Percentiles rank a stretch among this genome's conserved stretches.
These are phyloP conservation scores for Bombus balteatus DNA, from an alignment of 1,140 invertebrate species.

Conservation along the genomic window DNA sequence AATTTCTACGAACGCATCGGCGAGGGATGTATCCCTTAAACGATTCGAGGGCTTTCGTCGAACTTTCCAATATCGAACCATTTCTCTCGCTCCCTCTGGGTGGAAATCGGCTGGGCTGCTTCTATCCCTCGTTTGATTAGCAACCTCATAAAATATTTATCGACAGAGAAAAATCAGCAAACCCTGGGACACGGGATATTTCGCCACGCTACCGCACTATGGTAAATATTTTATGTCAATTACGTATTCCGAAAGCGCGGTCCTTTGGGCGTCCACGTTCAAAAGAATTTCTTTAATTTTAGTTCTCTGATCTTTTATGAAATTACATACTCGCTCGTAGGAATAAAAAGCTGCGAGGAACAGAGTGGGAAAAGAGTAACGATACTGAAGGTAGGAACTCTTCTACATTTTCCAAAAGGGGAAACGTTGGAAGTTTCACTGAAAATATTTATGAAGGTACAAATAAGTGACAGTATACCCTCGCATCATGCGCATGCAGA, in stretches of 20 bases:
- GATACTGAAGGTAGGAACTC: background rate
- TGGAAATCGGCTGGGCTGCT: background rate
- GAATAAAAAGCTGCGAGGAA: background rate
- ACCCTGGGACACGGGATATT: background rate
- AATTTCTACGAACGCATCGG: slow-evolving; percentile 8
- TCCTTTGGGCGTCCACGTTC: slow-evolving; percentile 33
- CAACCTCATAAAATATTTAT: slow-evolving; percentile 51
- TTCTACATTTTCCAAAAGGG: background rate
- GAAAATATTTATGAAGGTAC: background rate
- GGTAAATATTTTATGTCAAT: slow-evolving; percentile 49
- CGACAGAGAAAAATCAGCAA: slow-evolving; percentile 16
- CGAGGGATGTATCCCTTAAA: slow-evolving; percentile 5
- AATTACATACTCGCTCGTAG: background rate
- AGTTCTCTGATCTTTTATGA: slow-evolving; percentile 20
- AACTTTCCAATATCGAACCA: background rate
- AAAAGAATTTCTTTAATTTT: slow-evolving; percentile 49
- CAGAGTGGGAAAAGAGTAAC: background rate
- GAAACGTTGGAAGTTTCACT: background rate
- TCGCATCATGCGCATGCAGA: background rate
- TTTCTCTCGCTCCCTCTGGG: background rate
- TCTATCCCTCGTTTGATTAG: slow-evolving; percentile 40
- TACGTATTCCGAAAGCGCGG: slow-evolving; percentile 26
- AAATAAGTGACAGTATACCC: too few species aligned
- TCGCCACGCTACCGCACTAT: background rate
- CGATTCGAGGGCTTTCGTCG: slow-evolving; percentile 14